Evolutionary conservation across 2,113 vertebrate species (phyloP).

Genomic region (Azemiops feae): DNA sequence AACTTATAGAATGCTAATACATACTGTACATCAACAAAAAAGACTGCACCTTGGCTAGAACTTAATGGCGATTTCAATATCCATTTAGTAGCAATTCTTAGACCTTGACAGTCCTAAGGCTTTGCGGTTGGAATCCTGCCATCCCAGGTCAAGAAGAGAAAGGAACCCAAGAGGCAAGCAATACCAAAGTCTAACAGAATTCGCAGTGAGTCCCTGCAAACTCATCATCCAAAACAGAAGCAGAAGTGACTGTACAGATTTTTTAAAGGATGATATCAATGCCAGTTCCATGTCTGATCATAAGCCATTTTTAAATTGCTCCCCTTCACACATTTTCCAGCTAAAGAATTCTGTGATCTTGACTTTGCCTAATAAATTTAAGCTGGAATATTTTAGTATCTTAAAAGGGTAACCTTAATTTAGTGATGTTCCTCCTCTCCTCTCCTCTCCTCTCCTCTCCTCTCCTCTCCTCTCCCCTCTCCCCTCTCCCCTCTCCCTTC

Average conservation of each 20-base stretch:
- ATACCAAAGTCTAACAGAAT: not conserved
- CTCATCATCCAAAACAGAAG: not conserved
- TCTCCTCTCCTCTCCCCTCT: too few species aligned
- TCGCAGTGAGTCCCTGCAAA: not conserved
- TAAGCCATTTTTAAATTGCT: not conserved
- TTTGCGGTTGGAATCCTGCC: not conserved
- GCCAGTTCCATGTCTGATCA: not conserved
- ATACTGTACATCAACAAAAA: not conserved
- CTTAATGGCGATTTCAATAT: not conserved
- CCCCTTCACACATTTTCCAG: not conserved
- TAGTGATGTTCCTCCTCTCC: not conserved
- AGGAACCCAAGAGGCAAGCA: not conserved
- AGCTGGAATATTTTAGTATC: not conserved
- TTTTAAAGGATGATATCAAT: not conserved
- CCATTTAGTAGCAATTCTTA: not conserved
- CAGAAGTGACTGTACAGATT: not conserved
- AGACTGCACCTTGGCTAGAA: not conserved
- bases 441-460: not conserved
- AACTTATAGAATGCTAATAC: not conserved
- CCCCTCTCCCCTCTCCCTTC: accelerated
- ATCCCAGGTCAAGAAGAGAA: not conserved
- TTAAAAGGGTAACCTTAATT: not conserved
- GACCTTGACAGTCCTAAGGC: not conserved
- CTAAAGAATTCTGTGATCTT: not conserved
- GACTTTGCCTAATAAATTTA: not conserved